Evolutionary conservation across 2,113 vertebrate species (phyloP), one percentile per base, ranked within the genome.

Genomic region (Canis aureus): DNA sequence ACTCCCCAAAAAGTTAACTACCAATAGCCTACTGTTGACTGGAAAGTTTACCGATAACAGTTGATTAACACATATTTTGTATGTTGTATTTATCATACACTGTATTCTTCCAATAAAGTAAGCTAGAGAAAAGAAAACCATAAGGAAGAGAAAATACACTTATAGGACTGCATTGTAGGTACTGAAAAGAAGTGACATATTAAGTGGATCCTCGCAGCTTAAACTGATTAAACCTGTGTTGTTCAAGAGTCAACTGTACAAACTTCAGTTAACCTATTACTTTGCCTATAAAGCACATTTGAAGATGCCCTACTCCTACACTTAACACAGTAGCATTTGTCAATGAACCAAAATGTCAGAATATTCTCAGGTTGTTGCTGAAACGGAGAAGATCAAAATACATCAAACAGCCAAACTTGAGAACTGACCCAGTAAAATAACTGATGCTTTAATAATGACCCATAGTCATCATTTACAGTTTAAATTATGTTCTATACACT

Each of bases 401-500:
- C 22, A 59, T 53, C 91, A 71, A 92, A 95, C 19, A 94, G 29
- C 1, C 66, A 95, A 95, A 84, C 4, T 62, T 92, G 22, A 95
- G 43, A 5, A 92, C n/a, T 64, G 38, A 87, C 23, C 87, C 0
- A 83, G 22, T n/a, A 71, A 79, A 94, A 51, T 78, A 92, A 79
- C 0, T 79, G 22, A 97, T 78, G 12, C 23, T 85, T 83, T 84
- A 91, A 95, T 69, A 27, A 91, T 51, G 62, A 93, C 51, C 15
- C n/a, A 84, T 0, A 49, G 83, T 66, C 20, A 89, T 15, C 29
- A 82, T n/a, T 27, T 35, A 64, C 60, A 66, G 32, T 89, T 78
- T 89, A 88, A 27, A 82, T 51, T 67, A 93, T 25, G 11, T 64
- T 62, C 29, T 78, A 67, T 15, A 80, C 25, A 89, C 43, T 88